Evolutionary conservation across 2,113 vertebrate genomes (phyloP).

Genomic region (Nansenia antarctica): DNA sequence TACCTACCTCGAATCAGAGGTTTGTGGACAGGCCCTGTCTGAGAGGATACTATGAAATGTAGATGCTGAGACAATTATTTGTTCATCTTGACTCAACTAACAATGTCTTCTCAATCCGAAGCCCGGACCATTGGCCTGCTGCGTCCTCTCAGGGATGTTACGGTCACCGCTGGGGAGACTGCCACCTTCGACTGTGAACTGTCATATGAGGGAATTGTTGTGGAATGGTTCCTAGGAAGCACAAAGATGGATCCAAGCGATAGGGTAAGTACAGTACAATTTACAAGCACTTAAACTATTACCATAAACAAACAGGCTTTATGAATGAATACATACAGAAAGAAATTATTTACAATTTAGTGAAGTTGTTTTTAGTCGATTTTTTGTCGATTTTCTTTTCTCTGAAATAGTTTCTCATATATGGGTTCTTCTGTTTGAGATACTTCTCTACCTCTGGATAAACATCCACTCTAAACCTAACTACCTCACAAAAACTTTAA

Average conservation of each 20-base stretch:
- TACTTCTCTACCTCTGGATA: too few relatives aligned
- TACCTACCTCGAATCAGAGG: slow-evolving; percentile 35
- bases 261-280: slow-evolving; percentile 76
- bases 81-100: slow-evolving; percentile 63
- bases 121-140: slow-evolving; percentile 87
- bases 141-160: slow-evolving; percentile 91
- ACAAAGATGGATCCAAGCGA: slow-evolving; percentile 89
- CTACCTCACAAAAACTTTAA: too few relatives aligned
- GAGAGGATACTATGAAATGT: slow-evolving; percentile 60
- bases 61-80: slow-evolving; percentile 15
- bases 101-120: slow-evolving; percentile 75
- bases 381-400: too few relatives aligned
- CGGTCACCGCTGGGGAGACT: slow-evolving; percentile 92
- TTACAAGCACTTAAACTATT: neutral
- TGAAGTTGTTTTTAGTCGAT: neutral
- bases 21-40: slow-evolving; percentile 50
- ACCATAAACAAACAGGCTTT: neutral
- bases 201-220: slow-evolving; percentile 91
- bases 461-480: neutral
- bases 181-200: slow-evolving; percentile 96
- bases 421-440: too few relatives aligned
- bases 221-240: slow-evolving; percentile 91
- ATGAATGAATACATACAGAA: neutral
- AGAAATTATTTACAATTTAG: neutral
- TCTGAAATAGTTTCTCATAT: too few relatives aligned